A percentile compares a stretch with the other conserved stretches of the same genome.
phyloP scores from a whole-genome alignment of 2,797 vertebrate species.

The Manis javanica region DNA sequence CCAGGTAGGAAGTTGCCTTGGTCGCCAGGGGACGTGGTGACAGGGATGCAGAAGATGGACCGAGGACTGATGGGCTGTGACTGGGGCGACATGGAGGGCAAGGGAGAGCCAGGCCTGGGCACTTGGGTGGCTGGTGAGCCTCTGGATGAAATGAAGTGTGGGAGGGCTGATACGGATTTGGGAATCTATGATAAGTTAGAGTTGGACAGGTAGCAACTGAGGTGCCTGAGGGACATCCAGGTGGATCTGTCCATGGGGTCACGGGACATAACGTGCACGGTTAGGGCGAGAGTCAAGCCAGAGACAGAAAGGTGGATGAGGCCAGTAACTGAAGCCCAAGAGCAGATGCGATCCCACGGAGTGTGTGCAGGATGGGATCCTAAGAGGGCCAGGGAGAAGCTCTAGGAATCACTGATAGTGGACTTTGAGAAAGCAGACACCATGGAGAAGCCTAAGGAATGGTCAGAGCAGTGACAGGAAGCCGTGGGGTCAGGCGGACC shows the following conservation, averaged over 20 bases:
- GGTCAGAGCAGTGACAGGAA: not conserved
- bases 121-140: not conserved
- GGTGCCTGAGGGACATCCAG: not conserved
- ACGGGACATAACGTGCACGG: not conserved
- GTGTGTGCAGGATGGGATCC: not conserved
- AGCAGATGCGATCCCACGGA: not conserved
- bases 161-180: not conserved
- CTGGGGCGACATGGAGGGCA: not conserved
- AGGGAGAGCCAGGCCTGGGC: not conserved
- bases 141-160: not conserved
- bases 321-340: not conserved
- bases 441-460: not conserved
- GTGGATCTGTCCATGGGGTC: not conserved
- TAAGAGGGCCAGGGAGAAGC: not conserved
- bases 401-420: not conserved
- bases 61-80: not conserved
- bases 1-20: not conserved
- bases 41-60: not conserved
- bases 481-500: not conserved
- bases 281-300: not conserved
- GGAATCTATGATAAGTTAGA: not conserved
- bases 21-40: not conserved
- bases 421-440: not conserved
- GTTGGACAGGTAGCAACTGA: not conserved
- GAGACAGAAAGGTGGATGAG: not conserved